A percentile compares a stretch with the other conserved stretches of the same genome.
Evolutionary conservation across 1,140 invertebrate genomes (phyloP).

Genomic region (Holotrichia oblita): DNA sequence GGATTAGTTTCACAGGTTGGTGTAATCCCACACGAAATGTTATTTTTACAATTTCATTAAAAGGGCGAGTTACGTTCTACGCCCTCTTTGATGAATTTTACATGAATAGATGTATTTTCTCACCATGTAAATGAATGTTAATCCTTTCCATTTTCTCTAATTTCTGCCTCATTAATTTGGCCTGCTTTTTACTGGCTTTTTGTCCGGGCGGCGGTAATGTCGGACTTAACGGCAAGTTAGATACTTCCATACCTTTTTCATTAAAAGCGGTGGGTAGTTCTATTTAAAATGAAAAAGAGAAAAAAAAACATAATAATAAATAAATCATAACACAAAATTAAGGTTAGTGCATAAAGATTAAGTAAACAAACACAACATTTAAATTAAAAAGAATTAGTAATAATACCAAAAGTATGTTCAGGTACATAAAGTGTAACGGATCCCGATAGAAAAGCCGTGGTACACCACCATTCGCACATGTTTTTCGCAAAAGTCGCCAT

Average conservation of each 20-base stretch:
- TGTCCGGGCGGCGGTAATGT: constrained; percentile 52
- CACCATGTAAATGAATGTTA: constrained; percentile 91
- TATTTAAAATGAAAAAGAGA: constrained; percentile 49
- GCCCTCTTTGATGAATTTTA: not conserved
- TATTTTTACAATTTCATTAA: constrained; percentile 15
- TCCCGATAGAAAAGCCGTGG: constrained; percentile 15
- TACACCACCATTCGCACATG: constrained; percentile 36
- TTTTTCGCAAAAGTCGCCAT: constrained; percentile 30
- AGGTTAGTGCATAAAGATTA: too few species aligned
- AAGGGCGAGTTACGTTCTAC: not conserved
- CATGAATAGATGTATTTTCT: constrained; percentile 51
- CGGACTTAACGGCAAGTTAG: constrained; percentile 53
- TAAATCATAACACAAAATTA: constrained; percentile 2
- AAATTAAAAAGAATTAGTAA: not conserved
- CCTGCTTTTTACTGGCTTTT: constrained; percentile 66
- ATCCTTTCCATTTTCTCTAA: constrained; percentile 81
- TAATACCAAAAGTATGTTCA: constrained; percentile 28
- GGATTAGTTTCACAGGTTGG: not conserved
- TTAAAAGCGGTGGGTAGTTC: constrained; percentile 56
- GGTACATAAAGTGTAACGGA: constrained; percentile 16
- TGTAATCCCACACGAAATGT: not conserved
- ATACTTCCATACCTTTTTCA: constrained; percentile 62
- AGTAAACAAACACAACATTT: not conserved
- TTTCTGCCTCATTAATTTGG: constrained; percentile 69
- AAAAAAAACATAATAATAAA: constrained; percentile 58